phyloP scores from a whole-genome alignment of 2,888 invertebrate species.

The Drosophila melanocephala region DNA sequence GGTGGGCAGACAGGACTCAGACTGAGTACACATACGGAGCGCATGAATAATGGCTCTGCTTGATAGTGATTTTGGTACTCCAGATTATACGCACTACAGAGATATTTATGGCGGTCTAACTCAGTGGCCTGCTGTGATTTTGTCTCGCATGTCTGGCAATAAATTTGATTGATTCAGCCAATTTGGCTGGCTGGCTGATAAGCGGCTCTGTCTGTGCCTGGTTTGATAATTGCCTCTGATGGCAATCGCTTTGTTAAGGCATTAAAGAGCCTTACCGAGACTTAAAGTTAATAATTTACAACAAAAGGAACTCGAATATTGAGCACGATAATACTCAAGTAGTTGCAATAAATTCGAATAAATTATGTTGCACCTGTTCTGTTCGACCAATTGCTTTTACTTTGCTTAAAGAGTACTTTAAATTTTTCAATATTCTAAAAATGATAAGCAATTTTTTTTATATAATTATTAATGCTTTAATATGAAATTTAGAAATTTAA shows the following conservation, averaged over 20 bases:
- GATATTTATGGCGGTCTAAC: slow-evolving; percentile 62
- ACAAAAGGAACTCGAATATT: slow-evolving; percentile 26
- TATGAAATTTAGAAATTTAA: not conserved
- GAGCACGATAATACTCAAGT: slow-evolving; percentile 22
- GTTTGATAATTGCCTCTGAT: slow-evolving; percentile 61
- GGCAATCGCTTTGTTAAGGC: slow-evolving; percentile 39
- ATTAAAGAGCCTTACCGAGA: slow-evolving; percentile 35
- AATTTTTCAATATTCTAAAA: not conserved
- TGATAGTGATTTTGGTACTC: slow-evolving; percentile 52
- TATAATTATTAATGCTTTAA: not conserved
- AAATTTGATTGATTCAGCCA: slow-evolving; percentile 70
- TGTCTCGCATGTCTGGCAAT: slow-evolving; percentile 61
- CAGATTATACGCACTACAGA: slow-evolving; percentile 52
- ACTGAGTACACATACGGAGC: slow-evolving; percentile 16
- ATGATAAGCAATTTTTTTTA: not conserved
- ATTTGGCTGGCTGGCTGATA: slow-evolving; percentile 55
- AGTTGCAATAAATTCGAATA: slow-evolving; percentile 15
- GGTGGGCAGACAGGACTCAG: slow-evolving; percentile 24
- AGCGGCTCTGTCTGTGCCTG: slow-evolving; percentile 55
- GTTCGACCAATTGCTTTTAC: not conserved
- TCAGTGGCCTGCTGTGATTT: slow-evolving; percentile 58
- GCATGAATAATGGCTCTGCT: slow-evolving; percentile 47
- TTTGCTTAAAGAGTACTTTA: not conserved
- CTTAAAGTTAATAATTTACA: slow-evolving; percentile 46
- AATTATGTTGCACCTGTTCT: not conserved